These are phyloP conservation scores for Pteria penguin DNA, from an alignment of 2,888 invertebrate species.

Conservation along the genomic window DNA sequence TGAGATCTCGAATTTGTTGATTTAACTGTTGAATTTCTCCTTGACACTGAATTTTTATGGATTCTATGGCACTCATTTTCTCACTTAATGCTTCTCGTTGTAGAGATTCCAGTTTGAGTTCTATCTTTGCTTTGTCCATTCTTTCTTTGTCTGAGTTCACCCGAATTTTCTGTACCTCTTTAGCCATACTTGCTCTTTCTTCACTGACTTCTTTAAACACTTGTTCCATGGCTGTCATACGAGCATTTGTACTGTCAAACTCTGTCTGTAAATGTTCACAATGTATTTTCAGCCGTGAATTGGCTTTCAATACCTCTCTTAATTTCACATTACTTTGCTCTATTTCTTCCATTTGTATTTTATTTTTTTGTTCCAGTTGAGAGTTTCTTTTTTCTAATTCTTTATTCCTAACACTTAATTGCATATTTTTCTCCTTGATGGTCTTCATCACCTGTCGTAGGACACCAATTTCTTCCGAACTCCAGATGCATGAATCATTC, in stretches of 20 bases:
- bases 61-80: slow-evolving; percentile 61
- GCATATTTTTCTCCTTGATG: slow-evolving; percentile 67
- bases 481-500: slow-evolving; percentile 71
- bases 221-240: slow-evolving; percentile 68
- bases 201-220: slow-evolving; percentile 66
- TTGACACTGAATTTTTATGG: slow-evolving; percentile 62
- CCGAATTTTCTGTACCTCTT: slow-evolving; percentile 65
- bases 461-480: slow-evolving; percentile 68
- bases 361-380: slow-evolving; percentile 55
- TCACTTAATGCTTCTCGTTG: slow-evolving; percentile 63
- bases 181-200: slow-evolving; percentile 63
- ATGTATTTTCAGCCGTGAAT: slow-evolving; percentile 69
- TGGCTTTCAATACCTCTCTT: slow-evolving; percentile 66
- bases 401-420: slow-evolving; percentile 61
- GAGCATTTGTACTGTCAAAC: slow-evolving; percentile 59
- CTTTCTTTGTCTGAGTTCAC: slow-evolving; percentile 65
- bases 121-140: slow-evolving; percentile 61
- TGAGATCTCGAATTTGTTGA: slow-evolving; percentile 60
- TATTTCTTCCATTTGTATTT: slow-evolving; percentile 49
- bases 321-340: slow-evolving; percentile 54
- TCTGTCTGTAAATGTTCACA: slow-evolving; percentile 67
- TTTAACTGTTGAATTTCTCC: slow-evolving; percentile 65
- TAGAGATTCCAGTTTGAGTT: slow-evolving; percentile 59
- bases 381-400: slow-evolving; percentile 61
- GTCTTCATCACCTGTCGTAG: slow-evolving; percentile 70